Base-by-base conservation (phyloP, 1,140 invertebrate species). In the Berghia stephanieae region DNA sequence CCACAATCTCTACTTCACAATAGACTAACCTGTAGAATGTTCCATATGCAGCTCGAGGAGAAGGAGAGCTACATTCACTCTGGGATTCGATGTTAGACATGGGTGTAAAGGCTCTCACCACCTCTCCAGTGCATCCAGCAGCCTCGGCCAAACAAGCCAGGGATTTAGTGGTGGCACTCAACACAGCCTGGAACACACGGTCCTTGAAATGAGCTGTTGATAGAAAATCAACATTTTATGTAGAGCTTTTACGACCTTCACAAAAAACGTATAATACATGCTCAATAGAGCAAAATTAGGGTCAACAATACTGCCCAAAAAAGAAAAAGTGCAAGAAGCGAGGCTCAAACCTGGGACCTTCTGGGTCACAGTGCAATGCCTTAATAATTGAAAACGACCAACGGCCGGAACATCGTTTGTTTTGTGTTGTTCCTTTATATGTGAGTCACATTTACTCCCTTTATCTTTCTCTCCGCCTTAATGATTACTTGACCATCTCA, bases 111-210 rank as follows among this genome's bases (percentile, higher is more conserved):
- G 81, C 81, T 5, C 85, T 80, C 0, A 86, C 80, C n/a, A 83
- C 81, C 69, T 89, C 87, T 36, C 82, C 81, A 18, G 83, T 80
- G 82, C 87, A 88, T n/a, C 88, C 87, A 8, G 83, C 80, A 13
- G 86, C 82, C 73, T 88, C 87, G 5, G 86, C 87, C 18, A 89
- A 75, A 16, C 83, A 81, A 34, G 86, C 83, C 49, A 89, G 79
- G 21, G 86, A 87, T 42, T 78, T 79, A 31, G 80, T 82, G 5
- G 85, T 86, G 75, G 85, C 83, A 24, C 42, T 79, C 24, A 88
- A 78, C 3, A 89, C 82, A 6, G 88, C 85, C 44, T 85, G 78
- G 75, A 85, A 89, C 1, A 89, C 81, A 75, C 86, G 80, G 52
- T 85, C 83, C 24, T 82, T 80, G 81, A 87, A 88, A 73, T 85